Evolutionary conservation across 2,888 invertebrate species (phyloP), one percentile per base, ranked within the genome.

Genomic region (Charanyca ferruginea): DNA sequence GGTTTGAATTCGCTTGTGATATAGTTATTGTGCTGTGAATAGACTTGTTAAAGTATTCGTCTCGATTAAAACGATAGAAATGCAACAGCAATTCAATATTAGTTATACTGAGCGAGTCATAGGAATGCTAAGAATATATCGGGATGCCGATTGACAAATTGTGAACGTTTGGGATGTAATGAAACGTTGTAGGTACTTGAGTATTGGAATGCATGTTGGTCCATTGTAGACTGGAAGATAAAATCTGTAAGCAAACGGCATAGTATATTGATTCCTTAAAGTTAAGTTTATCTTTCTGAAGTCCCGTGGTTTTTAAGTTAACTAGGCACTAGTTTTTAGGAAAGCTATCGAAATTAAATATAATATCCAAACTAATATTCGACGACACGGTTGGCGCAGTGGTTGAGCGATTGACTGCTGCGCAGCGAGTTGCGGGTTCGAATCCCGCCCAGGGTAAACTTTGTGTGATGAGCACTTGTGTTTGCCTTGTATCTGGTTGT

Each of bases 1-100:
- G 67, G 77, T 67, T 55, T 18, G 66, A 51, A 57, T 64, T 83
- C 22, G 77, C 18, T 53, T 74, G 66, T 16, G 20, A n/a, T 66
- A 59, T 38, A 55, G 20, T 77, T 67, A 58, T 6, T 18, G 6
- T 13, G 11, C 0, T 2, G 58, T 23, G 63, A 44, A 60, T 63
- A 35, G 53, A 18, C 11, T 66, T 68, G 68, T 47, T 66, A 3
- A 68, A 60, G 67, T 66, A 71, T 76, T 77, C 74, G 73, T 77
- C 76, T 78, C 73, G 80, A 83, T 82, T 81, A 76, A 70, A 80
- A 73, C 75, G 82, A 81, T 74, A 77, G 81, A 80, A 75, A 81
- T 80, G 87, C 66, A 81, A 71, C 62, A 59, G 69, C 57, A 63
- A 74, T 73, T 73, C 60, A 23, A 69, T 78, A 77, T 73, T 65